Percentiles rank a stretch among this genome's conserved stretches.
These are phyloP conservation scores for Monomorium pharaonis DNA, from an alignment of 1,140 invertebrate species.

Conservation along the genomic window DNA sequence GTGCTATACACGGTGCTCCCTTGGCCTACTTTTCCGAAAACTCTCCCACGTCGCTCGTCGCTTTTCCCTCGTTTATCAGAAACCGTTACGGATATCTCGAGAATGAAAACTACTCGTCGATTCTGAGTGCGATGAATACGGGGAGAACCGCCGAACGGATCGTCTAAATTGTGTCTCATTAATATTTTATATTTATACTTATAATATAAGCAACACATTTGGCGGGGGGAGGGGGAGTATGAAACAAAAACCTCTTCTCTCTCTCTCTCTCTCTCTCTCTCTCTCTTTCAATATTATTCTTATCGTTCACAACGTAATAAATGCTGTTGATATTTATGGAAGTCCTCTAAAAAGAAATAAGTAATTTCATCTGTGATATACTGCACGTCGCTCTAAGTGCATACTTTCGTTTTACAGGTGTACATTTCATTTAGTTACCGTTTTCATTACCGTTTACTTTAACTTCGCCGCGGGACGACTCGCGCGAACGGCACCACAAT, in stretches of 20 bases:
- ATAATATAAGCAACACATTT: too few species aligned
- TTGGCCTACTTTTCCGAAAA: constrained; percentile 72
- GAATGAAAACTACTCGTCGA: neutral
- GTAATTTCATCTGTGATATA: neutral
- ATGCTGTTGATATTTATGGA: neutral
- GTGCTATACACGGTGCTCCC: constrained; percentile 54
- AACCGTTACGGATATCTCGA: neutral
- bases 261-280: neutral
- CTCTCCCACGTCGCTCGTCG: constrained; percentile 40
- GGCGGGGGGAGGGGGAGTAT: too few species aligned
- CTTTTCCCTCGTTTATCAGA: constrained; percentile 31
- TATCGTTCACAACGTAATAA: neutral
- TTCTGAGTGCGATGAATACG: neutral
- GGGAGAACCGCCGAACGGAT: too few species aligned
- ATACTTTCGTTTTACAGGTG: neutral
- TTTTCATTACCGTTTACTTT: constrained; percentile 16
- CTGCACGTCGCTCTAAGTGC: neutral
- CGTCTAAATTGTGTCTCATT: too few species aligned
- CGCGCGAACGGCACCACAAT: constrained; percentile 4
- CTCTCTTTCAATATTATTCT: too few species aligned
- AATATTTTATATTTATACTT: too few species aligned
- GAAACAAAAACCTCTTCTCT: too few species aligned
- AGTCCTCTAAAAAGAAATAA: neutral
- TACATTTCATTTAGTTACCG: neutral
- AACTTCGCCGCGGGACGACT: neutral